Evolutionary conservation across 2,888 invertebrate species (phyloP).

Genomic region (Phania funesta): DNA sequence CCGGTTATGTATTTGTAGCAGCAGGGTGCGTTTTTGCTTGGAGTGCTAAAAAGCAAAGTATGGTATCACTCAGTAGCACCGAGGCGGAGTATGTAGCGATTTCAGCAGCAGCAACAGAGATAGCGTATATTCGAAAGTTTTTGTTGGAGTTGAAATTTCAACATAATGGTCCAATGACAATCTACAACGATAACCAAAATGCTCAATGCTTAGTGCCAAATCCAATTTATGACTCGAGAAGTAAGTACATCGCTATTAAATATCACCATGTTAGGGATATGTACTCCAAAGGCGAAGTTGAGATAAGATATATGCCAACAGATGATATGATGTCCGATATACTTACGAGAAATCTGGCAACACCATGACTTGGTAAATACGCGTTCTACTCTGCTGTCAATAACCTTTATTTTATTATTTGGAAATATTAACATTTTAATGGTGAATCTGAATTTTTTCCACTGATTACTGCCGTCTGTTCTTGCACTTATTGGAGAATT

Average conservation of each 20-base stretch:
- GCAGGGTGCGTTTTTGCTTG: conserved; percentile 28
- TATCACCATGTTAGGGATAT: conserved; percentile 12
- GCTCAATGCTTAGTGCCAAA: conserved; percentile 5
- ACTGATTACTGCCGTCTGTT: too few species aligned
- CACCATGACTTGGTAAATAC: too few species aligned
- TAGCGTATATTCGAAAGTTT: not conserved
- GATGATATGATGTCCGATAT: too few species aligned
- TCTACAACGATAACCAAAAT: conserved; percentile 6
- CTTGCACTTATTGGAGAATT: too few species aligned
- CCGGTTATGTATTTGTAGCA: not conserved
- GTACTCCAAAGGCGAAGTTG: too few species aligned
- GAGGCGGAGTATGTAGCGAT: conserved; percentile 32
- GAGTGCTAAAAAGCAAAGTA: conserved; percentile 22
- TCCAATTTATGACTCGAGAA: conserved; percentile 2
- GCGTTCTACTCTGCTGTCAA: too few species aligned
- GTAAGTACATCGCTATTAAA: conserved; percentile 12
- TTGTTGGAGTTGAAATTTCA: not conserved
- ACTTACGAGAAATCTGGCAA: too few species aligned
- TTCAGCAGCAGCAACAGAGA: conserved; percentile 19
- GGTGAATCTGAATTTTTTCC: too few species aligned
- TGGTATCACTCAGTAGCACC: conserved; percentile 17
- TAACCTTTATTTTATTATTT: too few species aligned
- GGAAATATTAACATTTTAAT: too few species aligned
- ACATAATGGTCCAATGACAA: not conserved
- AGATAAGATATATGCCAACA: too few species aligned